Evolutionary conservation across 1,140 invertebrate genomes (phyloP).

Genomic region (Grapholita molesta): DNA sequence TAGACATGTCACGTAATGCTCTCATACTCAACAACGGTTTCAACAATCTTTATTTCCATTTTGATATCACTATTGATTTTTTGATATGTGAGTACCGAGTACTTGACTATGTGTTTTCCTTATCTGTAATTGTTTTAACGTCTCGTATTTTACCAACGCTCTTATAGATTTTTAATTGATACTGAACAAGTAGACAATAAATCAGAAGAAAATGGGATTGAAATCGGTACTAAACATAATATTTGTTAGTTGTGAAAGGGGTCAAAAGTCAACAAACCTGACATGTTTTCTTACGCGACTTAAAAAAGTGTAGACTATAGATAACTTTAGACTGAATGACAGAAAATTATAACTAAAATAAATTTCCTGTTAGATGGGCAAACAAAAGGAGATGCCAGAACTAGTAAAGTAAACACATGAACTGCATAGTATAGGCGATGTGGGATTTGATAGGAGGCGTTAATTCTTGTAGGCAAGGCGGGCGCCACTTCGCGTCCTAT

Average conservation of each 20-base stretch:
- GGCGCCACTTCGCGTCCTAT: neutral
- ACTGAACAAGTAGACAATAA: no score
- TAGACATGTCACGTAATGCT: conserved; percentile 27
- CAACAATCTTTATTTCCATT: conserved; percentile 20
- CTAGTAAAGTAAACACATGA: conserved; percentile 57
- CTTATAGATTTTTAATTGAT: no score
- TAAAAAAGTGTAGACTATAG: conserved; percentile 40
- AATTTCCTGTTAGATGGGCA: conserved; percentile 70
- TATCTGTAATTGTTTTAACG: conserved; percentile 9
- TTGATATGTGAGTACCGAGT: neutral
- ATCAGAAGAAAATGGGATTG: no score
- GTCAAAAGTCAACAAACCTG: conserved; percentile 54
- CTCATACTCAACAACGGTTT: neutral
- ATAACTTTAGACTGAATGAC: conserved; percentile 69
- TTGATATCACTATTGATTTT: conserved; percentile 18
- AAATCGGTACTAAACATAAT: neutral
- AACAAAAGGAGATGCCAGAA: conserved; percentile 55
- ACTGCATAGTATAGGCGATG: conserved; percentile 61
- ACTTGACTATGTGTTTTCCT: neutral
- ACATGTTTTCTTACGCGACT: conserved; percentile 42
- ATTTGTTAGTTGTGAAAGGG: conserved; percentile 10
- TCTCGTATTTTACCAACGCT: neutral
- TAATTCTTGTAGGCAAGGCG: conserved; percentile 44
- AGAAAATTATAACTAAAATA: conserved; percentile 76
- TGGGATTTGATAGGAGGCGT: conserved; percentile 66